phyloP scores from a whole-genome alignment of 2,113 vertebrate species.

The Blennius ocellaris region DNA sequence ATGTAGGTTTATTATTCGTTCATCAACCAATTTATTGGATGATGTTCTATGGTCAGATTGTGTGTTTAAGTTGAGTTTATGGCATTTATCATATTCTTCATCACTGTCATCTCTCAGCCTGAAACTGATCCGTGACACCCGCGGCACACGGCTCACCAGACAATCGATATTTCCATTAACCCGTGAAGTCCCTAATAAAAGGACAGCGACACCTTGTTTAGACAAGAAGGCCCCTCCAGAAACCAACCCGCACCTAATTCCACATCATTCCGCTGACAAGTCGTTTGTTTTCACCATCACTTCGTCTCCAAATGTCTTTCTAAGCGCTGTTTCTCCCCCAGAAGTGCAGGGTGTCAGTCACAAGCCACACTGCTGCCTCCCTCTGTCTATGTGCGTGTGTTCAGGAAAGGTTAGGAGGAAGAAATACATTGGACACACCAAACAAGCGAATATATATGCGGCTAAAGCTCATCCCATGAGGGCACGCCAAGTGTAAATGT shows the following conservation, averaged over 20 bases:
- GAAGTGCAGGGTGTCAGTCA: slow-evolving; percentile 37
- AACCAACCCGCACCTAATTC: slow-evolving; percentile 32
- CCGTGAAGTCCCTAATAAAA: slow-evolving; percentile 72
- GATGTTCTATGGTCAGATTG: neutral
- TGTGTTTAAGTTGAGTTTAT: neutral
- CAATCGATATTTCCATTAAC: slow-evolving; percentile 77
- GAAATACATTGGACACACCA: slow-evolving; percentile 69
- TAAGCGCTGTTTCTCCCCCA: slow-evolving; percentile 1
- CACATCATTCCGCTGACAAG: slow-evolving; percentile 38
- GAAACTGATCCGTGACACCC: slow-evolving; percentile 46
- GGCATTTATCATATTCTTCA: neutral
- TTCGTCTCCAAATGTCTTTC: slow-evolving; percentile 6
- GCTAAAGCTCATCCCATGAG: slow-evolving; percentile 47
- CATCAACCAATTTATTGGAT: too few relatives aligned
- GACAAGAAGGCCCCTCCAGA: slow-evolving; percentile 29
- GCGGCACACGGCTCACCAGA: slow-evolving; percentile 32
- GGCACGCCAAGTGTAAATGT: slow-evolving; percentile 46
- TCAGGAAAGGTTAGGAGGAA: slow-evolving; percentile 52
- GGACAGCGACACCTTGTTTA: slow-evolving; percentile 64
- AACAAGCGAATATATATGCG: slow-evolving; percentile 33
- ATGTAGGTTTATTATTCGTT: too few relatives aligned
- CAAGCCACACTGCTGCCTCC: neutral
- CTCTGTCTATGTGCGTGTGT: slow-evolving; percentile 23
- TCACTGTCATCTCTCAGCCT: slow-evolving; percentile 26
- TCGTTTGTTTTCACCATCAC: slow-evolving; percentile 36